Base-by-base conservation (phyloP, 2,113 vertebrate genomes). In the Chloropsis hardwickii region DNA sequence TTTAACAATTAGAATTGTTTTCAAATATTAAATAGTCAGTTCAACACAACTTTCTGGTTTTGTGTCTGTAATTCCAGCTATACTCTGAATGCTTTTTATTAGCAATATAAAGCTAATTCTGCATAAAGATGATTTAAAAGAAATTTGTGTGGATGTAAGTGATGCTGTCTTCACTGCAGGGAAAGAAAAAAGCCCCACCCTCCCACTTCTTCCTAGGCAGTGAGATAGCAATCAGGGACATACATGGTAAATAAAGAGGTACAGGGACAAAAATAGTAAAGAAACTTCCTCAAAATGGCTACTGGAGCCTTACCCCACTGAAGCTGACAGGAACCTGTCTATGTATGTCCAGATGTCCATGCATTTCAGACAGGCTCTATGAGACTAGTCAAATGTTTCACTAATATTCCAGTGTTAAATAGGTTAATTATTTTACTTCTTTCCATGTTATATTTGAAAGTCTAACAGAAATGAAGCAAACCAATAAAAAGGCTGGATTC, bases 121-220 rank as follows among this genome's bases (percentile, higher is more conserved):
- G 24, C 53, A 39, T 54, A 71, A 67, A 82, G 18, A 19, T 72
- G 22, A 40, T 71, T 71, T 44, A 28, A 79, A 94, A 72, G 4
- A 23, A 35, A 33, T 81, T 58, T 35, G 2, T 20, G 23, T 5
- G 15, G 11, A 64, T 8, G 1, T 39, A 57, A 66, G 33, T 1
- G 5, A 8, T 54, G 51, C 37, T 51, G 64, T 57, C 17, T 70
- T 65, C 58, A 35, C 8, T 74, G 60, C 21, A 71, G 15, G 20
- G 9, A 22, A 61, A 37, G 33, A 47, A 48, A 40, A 45, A 74
- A 33, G 31, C 0, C 0, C 2, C 10, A 37, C 37, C 11, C 2
- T 4, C 7, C 2, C 2, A 0, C 11, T 70, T 58, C 9, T 24
- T 82, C 53, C 33, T 60, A 47, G 44, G 31, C 50, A 61, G 39